These are phyloP conservation scores for Ormyrus thymus DNA, from an alignment of 2,888 invertebrate species.

Conservation along the genomic window DNA sequence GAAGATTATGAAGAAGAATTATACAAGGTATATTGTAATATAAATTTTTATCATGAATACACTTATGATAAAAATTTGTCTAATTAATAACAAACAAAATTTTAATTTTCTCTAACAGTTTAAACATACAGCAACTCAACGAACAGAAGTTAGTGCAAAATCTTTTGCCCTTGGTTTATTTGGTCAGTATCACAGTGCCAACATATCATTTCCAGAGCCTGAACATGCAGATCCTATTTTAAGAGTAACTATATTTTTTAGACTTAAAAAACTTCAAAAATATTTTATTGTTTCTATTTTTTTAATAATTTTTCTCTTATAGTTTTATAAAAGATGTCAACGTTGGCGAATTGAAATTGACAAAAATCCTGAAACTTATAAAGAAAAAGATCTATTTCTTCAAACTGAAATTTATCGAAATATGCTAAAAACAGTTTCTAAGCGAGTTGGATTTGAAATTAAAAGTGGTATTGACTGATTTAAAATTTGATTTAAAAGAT, in stretches of 20 bases:
- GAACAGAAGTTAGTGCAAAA: slow-evolving; percentile 85
- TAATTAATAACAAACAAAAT: neutral
- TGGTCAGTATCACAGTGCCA: slow-evolving; percentile 79
- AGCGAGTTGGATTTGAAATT: slow-evolving; percentile 78
- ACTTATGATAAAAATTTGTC: neutral
- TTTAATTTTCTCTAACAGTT: slow-evolving; percentile 78
- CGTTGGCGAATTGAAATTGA: slow-evolving; percentile 83
- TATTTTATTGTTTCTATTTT: slow-evolving; percentile 6
- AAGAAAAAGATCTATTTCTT: slow-evolving; percentile 78
- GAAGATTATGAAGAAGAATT: slow-evolving; percentile 79
- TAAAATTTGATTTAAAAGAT: neutral
- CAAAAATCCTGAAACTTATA: slow-evolving; percentile 80
- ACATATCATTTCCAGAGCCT: slow-evolving; percentile 81
- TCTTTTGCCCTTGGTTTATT: slow-evolving; percentile 86
- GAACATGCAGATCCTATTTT: slow-evolving; percentile 81
- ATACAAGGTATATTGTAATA: slow-evolving; percentile 76
- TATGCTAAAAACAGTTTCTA: slow-evolving; percentile 78
- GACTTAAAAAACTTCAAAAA: neutral
- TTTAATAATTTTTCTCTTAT: slow-evolving; percentile 10
- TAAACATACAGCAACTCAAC: slow-evolving; percentile 85
- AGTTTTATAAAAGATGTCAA: slow-evolving; percentile 88
- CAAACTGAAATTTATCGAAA: slow-evolving; percentile 78
- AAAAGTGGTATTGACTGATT: slow-evolving; percentile 65
- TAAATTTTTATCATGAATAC: slow-evolving; percentile 14
- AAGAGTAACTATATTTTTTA: slow-evolving; percentile 76